Percentiles rank a stretch among this genome's conserved stretches.
Evolutionary conservation across 2,113 vertebrate genomes (phyloP).

Genomic region (Mirza zaza): DNA sequence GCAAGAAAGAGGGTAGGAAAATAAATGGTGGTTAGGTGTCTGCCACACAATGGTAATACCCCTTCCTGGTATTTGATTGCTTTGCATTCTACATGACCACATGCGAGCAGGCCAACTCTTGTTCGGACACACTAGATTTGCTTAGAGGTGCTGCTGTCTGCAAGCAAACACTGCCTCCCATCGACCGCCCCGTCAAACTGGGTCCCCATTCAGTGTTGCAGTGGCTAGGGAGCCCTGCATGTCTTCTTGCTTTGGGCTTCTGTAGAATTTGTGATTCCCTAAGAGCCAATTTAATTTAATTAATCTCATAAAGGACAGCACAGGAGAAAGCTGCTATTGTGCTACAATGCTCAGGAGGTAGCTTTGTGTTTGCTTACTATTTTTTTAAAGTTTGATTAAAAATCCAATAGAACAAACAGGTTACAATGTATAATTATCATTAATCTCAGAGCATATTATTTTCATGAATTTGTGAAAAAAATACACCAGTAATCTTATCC

Average conservation of each 20-base stretch:
- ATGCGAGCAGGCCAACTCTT: not conserved
- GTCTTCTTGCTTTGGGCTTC: constrained; percentile 6
- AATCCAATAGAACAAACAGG: constrained; percentile 64
- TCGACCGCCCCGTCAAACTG: not conserved
- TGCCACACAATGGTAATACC: no score
- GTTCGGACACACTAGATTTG: not conserved
- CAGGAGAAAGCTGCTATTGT: not conserved
- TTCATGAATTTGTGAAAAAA: constrained; percentile 10
- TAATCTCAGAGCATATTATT: constrained; percentile 39
- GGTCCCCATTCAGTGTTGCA: not conserved
- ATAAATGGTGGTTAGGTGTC: not conserved
- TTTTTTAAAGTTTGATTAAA: constrained; percentile 63
- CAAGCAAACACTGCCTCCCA: not conserved
- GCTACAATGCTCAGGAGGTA: not conserved
- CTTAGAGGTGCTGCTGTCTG: not conserved
- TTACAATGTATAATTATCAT: constrained; percentile 49
- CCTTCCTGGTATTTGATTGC: not conserved
- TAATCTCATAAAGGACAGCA: constrained; percentile 52
- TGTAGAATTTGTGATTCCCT: constrained; percentile 14
- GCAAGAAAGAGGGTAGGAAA: not conserved
- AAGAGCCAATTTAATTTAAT: constrained; percentile 54
- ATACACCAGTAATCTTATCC: not conserved
- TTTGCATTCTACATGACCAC: not conserved
- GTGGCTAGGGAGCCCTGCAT: not conserved
- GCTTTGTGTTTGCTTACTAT: constrained; percentile 51